These are phyloP conservation scores for Agrilus biguttatus DNA, from an alignment of 2,888 invertebrate genomes.

Conservation along the genomic window DNA sequence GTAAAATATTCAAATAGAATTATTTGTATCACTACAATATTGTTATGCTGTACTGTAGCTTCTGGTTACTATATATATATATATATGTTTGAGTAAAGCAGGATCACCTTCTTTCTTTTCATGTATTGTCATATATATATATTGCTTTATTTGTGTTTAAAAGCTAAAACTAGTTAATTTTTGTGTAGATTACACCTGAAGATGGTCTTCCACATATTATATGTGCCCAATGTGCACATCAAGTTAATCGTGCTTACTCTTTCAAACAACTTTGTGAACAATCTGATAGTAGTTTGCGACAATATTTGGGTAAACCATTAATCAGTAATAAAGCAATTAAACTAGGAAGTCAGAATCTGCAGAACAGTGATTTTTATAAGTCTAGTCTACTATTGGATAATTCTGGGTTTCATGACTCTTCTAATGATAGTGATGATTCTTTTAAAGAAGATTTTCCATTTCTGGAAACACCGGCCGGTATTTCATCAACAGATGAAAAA, in stretches of 20 bases:
- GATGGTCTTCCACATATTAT: conserved; percentile 33
- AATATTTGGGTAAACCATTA: conserved; percentile 28
- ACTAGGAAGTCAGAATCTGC: conserved; percentile 16
- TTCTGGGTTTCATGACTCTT: conserved; percentile 25
- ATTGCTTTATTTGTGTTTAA: no score
- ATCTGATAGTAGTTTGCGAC: conserved; percentile 30
- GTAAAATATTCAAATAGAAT: no score
- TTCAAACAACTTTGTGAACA: conserved; percentile 35
- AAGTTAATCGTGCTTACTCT: conserved; percentile 32
- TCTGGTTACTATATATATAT: no score
- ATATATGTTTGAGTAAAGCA: conserved; percentile 29
- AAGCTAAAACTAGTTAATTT: no score
- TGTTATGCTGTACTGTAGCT: no score
- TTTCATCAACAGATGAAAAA: conserved; percentile 25
- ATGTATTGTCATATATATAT: conserved; percentile 27
- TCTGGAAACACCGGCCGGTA: conserved; percentile 15
- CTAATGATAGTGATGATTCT: conserved; percentile 24
- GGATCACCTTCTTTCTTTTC: conserved; percentile 33
- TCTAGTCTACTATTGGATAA: conserved; percentile 20
- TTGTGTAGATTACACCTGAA: conserved; percentile 8
- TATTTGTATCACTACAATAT: no score
- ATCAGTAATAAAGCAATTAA: conserved; percentile 16
- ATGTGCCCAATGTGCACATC: conserved; percentile 33
- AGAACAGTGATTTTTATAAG: conserved; percentile 16
- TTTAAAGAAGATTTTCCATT: conserved; percentile 23